These are phyloP conservation scores for Eciton burchellii DNA, from an alignment of 1,140 invertebrate genomes.

Conservation along the genomic window DNA sequence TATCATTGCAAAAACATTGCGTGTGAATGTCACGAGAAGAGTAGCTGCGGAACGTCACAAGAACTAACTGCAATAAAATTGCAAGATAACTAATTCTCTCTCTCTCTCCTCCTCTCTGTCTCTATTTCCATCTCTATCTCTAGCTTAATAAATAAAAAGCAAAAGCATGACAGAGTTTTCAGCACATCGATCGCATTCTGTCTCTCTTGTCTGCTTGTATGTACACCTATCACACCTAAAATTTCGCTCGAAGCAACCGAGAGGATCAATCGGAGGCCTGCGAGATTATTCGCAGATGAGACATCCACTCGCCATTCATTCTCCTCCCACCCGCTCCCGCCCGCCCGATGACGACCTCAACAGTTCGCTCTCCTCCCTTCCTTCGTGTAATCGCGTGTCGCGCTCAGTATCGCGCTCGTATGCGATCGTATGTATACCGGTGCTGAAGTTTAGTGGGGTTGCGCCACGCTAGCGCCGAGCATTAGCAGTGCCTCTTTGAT, in stretches of 20 bases:
- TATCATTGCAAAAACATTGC: too few relatives aligned
- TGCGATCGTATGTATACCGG: slow-evolving; percentile 2
- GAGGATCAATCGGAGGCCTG: background rate
- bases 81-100: too few relatives aligned
- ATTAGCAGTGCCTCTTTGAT: slow-evolving; percentile 39
- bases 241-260: background rate
- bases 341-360: background rate
- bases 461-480: slow-evolving; percentile 12
- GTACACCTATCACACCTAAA: background rate
- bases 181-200: too few relatives aligned
- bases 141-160: too few relatives aligned
- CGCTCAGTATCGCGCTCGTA: slow-evolving; percentile 6
- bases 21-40: too few relatives aligned
- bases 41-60: too few relatives aligned
- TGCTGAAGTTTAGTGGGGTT: slow-evolving; percentile 41
- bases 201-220: too few relatives aligned
- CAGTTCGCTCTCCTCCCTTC: background rate
- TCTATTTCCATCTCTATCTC: too few relatives aligned
- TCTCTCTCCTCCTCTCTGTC: too few relatives aligned
- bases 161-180: too few relatives aligned
- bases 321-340: slow-evolving; percentile 24
- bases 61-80: too few relatives aligned
- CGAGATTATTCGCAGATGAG: slow-evolving; percentile 7
- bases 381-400: slow-evolving; percentile 13
- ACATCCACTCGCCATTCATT: slow-evolving; percentile 6